Conservation (phyloP, 2,113 vertebrate genomes). For the Microcebus griseorufus region DNA sequence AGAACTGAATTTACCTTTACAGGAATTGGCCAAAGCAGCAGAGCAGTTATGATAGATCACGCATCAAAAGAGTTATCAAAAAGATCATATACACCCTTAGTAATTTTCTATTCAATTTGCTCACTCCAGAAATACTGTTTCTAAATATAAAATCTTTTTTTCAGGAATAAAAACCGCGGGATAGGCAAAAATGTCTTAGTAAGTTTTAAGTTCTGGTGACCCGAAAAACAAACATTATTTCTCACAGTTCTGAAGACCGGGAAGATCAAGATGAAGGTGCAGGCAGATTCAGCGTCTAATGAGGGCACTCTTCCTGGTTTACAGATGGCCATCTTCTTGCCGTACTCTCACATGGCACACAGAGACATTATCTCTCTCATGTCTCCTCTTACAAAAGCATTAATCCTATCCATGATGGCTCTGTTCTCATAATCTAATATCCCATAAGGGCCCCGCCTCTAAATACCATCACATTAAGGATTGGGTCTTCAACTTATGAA, state of each 20-base stretch:
- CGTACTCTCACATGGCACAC: background rate
- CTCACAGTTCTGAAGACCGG: background rate
- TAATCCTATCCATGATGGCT: background rate
- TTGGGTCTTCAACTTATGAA: background rate
- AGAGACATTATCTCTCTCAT: background rate
- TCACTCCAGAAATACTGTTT: conserved; percentile 28
- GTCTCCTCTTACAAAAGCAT: background rate
- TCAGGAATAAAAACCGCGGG: conserved; percentile 13
- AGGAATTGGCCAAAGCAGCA: background rate
- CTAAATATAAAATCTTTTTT: background rate
- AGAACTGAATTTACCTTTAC: conserved; percentile 36
- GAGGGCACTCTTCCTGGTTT: background rate
- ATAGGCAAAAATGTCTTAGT: background rate
- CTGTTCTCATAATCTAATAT: background rate
- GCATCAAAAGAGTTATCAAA: background rate
- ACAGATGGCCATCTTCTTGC: background rate
- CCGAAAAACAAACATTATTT: background rate
- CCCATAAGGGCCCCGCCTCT: background rate
- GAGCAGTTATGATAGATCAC: background rate
- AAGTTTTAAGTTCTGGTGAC: background rate
- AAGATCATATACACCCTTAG: background rate
- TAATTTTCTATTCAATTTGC: background rate
- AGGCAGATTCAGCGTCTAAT: background rate
- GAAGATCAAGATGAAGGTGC: background rate
- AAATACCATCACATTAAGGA: background rate